A percentile compares a stretch with the other conserved stretches of the same genome.
Conservation (phyloP, 2,888 invertebrate species). For the Agrochola circellaris region DNA sequence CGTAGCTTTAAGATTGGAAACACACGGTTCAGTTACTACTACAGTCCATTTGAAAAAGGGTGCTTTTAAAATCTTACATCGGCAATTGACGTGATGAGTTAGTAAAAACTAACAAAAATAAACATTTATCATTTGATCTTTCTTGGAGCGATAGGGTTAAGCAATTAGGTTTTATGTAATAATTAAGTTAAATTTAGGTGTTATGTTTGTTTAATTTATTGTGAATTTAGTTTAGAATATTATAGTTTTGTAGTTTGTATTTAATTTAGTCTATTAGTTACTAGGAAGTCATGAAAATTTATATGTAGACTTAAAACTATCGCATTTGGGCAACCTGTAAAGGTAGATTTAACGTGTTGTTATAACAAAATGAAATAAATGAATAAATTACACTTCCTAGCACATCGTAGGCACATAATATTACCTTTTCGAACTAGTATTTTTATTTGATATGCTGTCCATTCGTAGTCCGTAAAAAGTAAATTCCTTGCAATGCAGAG, state of each 20-base stretch:
- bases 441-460: background rate
- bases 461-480: background rate
- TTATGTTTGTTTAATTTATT: no score
- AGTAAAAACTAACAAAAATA: background rate
- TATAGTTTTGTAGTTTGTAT: no score
- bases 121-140: background rate
- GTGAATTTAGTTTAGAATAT: no score
- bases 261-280: no score
- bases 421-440: background rate
- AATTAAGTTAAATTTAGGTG: no score
- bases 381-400: background rate
- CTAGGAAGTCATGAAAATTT: no score
- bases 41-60: background rate
- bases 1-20: slow-evolving; percentile 32
- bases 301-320: no score
- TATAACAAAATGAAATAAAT: no score
- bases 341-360: no score
- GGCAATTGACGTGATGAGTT: background rate
- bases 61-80: background rate
- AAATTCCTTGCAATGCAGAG: background rate
- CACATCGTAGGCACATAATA: background rate
- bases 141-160: background rate
- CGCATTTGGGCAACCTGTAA: no score
- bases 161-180: no score
- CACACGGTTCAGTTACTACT: background rate